Evolutionary conservation across 2,888 invertebrate species (phyloP).

Genomic region (Drosophila dives): DNA sequence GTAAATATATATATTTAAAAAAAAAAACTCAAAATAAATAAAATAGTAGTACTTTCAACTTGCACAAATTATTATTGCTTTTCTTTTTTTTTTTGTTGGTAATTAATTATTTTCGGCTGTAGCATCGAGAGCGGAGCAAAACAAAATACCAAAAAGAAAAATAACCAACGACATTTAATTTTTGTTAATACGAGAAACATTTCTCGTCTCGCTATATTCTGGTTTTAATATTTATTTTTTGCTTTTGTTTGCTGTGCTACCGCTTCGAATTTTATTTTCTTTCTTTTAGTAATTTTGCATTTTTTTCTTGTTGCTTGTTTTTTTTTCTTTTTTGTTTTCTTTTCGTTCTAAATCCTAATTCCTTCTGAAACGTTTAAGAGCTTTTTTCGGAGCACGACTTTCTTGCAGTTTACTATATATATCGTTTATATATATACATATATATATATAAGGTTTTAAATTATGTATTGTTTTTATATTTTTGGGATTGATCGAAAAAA

Average conservation of each 20-base stretch:
- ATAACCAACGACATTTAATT: neutral
- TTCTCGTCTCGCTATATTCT: constrained; percentile 33
- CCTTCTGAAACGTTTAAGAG: constrained; percentile 73
- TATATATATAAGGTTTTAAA: neutral
- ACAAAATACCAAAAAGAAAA: constrained; percentile 31
- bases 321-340: constrained; percentile 66
- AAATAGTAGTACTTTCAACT: constrained; percentile 81
- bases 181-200: constrained; percentile 12
- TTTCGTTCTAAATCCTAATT: constrained; percentile 37
- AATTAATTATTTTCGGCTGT: constrained; percentile 44
- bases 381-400: constrained; percentile 83
- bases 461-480: constrained; percentile 5
- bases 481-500: neutral
- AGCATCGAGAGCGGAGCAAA: constrained; percentile 45
- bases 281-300: constrained; percentile 55
- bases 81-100: constrained; percentile 9
- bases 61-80: constrained; percentile 77
- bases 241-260: constrained; percentile 41
- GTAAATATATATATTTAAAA: constrained; percentile 37
- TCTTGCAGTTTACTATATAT: constrained; percentile 16
- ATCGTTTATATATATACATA: constrained; percentile 5
- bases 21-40: constrained; percentile 52
- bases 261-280: constrained; percentile 47
- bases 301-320: constrained; percentile 76
- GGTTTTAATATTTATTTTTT: constrained; percentile 35